Percentiles rank a stretch among this genome's conserved stretches.
Evolutionary conservation across 1,140 invertebrate genomes (phyloP).

Genomic region (Ceratina calcarata): DNA sequence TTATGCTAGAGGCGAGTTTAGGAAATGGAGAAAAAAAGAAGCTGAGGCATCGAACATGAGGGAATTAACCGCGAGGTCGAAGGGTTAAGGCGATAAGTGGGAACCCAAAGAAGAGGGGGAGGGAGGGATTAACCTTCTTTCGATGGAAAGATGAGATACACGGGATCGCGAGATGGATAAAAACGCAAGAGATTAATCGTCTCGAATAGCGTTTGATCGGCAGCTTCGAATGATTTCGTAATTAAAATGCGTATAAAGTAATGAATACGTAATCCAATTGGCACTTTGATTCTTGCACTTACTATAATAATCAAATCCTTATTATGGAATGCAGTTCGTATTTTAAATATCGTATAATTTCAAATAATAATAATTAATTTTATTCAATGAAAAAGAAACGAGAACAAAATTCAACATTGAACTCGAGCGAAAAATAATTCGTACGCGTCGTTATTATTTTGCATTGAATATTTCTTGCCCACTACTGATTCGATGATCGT

Average conservation of each 20-base stretch:
- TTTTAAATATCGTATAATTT: too few relatives aligned
- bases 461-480: not conserved
- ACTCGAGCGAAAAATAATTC: not conserved
- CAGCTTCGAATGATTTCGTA: not conserved
- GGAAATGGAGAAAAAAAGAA: not conserved
- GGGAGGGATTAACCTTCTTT: conserved; percentile 25
- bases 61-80: conserved; percentile 41
- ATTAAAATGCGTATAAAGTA: too few relatives aligned
- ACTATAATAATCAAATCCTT: too few relatives aligned
- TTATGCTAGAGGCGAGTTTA: not conserved
- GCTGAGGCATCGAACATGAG: not conserved
- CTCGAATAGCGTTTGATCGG: conserved; percentile 26
- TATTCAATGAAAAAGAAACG: too few relatives aligned
- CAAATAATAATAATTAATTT: too few relatives aligned
- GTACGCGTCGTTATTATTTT: not conserved
- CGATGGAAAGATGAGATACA: conserved; percentile 41
- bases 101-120: not conserved
- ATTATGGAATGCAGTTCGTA: too few relatives aligned
- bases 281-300: too few relatives aligned
- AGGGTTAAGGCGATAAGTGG: conserved; percentile 38
- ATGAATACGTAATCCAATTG: too few relatives aligned
- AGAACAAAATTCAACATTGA: too few relatives aligned
- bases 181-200: conserved; percentile 35
- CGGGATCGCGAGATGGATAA: conserved; percentile 31
- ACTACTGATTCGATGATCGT: conserved; percentile 6